Percentiles rank a stretch among this genome's conserved stretches.
phyloP scores from a whole-genome alignment of 1,140 invertebrate species.

The Ceratina japonica region DNA sequence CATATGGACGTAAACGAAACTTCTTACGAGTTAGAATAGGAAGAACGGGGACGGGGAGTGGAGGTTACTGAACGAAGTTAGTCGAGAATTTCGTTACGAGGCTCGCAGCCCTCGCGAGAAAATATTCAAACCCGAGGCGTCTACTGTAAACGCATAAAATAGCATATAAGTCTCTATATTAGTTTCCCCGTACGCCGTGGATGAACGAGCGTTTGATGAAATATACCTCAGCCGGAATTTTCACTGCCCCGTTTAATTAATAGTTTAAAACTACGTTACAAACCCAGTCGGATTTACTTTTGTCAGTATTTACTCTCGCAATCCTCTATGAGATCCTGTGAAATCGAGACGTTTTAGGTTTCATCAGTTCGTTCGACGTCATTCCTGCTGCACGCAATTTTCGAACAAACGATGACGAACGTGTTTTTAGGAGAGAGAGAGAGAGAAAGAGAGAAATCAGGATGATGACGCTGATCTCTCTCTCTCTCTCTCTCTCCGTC shows the following conservation, averaged over 20 bases:
- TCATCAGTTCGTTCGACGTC: slow-evolving; percentile 1
- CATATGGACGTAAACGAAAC: slow-evolving; percentile 55
- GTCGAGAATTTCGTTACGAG: slow-evolving; percentile 74
- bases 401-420: neutral
- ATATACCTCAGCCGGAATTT: neutral
- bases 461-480: slow-evolving; percentile 19
- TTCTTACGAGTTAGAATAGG: slow-evolving; percentile 40
- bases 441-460: neutral
- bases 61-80: slow-evolving; percentile 46
- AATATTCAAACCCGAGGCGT: slow-evolving; percentile 59
- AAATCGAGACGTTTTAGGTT: neutral
- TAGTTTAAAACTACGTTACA: neutral
- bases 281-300: no score
- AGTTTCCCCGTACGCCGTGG: slow-evolving; percentile 45
- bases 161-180: slow-evolving; percentile 55
- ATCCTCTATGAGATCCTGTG: no score
- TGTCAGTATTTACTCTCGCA: no score
- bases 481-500: slow-evolving; percentile 29
- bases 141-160: slow-evolving; percentile 61
- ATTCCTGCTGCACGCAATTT: neutral
- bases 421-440: neutral
- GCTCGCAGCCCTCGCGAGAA: slow-evolving; percentile 71
- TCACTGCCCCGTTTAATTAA: neutral
- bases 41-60: neutral
- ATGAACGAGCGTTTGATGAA: neutral